Percentiles rank a stretch among this genome's conserved stretches.
phyloP scores from a whole-genome alignment of 2,888 invertebrate genomes.

The Tenthredo livida region DNA sequence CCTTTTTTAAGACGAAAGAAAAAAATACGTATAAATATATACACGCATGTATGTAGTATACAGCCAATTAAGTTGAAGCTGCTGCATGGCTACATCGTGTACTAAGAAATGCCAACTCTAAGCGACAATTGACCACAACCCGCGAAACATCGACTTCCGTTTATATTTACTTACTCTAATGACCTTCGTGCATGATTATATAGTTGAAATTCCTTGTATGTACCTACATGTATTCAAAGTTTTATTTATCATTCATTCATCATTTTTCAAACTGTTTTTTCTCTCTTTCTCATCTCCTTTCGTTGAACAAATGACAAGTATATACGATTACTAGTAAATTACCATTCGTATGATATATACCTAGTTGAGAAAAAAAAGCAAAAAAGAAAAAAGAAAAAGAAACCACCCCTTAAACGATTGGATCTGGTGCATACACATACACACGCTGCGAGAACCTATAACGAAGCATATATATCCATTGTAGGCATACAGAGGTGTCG shows the following conservation, averaged over 20 bases:
- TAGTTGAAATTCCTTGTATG: background rate
- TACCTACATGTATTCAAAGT: no score
- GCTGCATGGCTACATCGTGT: background rate
- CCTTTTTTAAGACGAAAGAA: background rate
- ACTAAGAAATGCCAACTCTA: background rate
- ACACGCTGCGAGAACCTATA: background rate
- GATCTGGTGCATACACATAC: background rate
- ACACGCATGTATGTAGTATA: no score
- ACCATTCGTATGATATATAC: no score
- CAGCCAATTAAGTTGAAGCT: background rate
- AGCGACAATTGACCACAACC: constrained; percentile 1
- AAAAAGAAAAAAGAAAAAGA: no score
- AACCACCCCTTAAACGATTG: background rate
- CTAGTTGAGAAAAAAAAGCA: no score
- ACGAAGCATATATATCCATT: background rate
- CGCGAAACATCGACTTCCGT: constrained; percentile 15
- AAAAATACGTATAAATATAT: background rate
- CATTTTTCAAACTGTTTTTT: no score
- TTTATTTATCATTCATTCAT: no score
- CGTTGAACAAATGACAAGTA: no score
- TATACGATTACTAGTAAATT: no score
- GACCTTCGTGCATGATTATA: background rate
- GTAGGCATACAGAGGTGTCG: background rate
- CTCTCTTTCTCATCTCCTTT: no score
- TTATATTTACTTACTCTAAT: background rate